Evolutionary conservation across 2,888 invertebrate genomes (phyloP).

Genomic region (Adineta ricciae): DNA sequence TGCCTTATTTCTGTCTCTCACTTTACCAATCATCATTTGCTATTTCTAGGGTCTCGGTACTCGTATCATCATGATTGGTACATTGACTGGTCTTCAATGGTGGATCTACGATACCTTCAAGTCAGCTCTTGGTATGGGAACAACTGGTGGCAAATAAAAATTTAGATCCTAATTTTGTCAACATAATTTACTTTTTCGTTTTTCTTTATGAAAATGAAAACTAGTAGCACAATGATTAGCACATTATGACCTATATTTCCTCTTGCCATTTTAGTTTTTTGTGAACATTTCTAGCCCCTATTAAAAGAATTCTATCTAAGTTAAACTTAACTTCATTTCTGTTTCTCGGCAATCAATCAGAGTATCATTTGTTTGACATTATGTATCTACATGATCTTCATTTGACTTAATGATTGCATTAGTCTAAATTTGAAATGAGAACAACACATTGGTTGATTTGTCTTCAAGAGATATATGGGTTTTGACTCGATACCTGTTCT

Average conservation of each 20-base stretch:
- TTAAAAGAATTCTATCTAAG: neutral
- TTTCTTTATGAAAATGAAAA: neutral
- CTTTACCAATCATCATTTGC: neutral
- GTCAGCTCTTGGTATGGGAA: neutral
- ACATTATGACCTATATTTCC: neutral
- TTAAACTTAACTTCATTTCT: neutral
- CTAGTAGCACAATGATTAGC: neutral
- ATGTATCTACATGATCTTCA: too few relatives aligned
- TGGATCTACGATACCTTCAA: conserved; percentile 17
- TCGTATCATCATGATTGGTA: conserved; percentile 14
- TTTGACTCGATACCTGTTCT: too few relatives aligned
- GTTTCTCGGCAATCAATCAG: neutral
- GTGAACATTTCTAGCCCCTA: neutral
- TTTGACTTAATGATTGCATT: too few relatives aligned
- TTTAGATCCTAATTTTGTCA: neutral
- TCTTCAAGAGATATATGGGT: too few relatives aligned
- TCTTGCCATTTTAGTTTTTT: neutral
- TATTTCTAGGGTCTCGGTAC: neutral
- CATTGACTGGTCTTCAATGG: conserved; percentile 20
- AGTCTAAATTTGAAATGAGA: too few relatives aligned
- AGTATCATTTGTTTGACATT: too few relatives aligned
- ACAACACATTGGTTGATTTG: too few relatives aligned
- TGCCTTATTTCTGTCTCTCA: neutral
- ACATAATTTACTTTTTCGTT: neutral
- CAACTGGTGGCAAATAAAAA: conserved; percentile 8